A percentile compares a stretch with the other conserved stretches of the same genome.
These are phyloP conservation scores for Coregonus sp. DNA, from an alignment of 2,797 vertebrate species.

Conservation along the genomic window DNA sequence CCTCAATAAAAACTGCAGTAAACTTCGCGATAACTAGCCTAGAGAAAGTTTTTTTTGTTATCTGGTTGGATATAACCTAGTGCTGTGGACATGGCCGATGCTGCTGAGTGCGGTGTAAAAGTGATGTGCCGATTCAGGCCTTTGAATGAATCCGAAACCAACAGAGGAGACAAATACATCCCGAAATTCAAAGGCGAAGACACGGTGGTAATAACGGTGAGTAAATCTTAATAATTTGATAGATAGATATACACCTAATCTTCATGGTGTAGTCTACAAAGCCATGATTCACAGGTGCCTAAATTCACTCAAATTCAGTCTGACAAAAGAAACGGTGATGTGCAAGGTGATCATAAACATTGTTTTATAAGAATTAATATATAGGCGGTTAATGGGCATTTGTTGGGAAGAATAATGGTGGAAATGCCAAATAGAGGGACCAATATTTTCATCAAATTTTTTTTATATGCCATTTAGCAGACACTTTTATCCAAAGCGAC, in stretches of 20 bases:
- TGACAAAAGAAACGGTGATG: not conserved
- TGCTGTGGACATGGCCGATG: conserved; percentile 76
- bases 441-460: not conserved
- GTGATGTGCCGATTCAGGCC: conserved; percentile 96
- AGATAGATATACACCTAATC: not conserved
- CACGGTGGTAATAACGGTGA: conserved; percentile 90
- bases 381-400: no score
- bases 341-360: no score
- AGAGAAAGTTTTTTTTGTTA: conserved; percentile 2
- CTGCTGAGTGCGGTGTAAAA: conserved; percentile 91
- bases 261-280: not conserved
- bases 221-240: conserved; percentile 41
- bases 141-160: conserved; percentile 86
- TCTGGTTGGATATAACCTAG: conserved; percentile 20
- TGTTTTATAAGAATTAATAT: no score
- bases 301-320: not conserved
- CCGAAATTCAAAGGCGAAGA: conserved; percentile 93
- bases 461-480: no score
- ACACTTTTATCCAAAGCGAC: no score
- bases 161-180: conserved; percentile 88
- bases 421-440: no score
- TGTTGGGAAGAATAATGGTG: no score
- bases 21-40: not conserved
- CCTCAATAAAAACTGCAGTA: not conserved
- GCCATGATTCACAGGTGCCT: not conserved